Conservation (phyloP, 2,113 vertebrate genomes). For the Myrmecobius fasciatus region DNA sequence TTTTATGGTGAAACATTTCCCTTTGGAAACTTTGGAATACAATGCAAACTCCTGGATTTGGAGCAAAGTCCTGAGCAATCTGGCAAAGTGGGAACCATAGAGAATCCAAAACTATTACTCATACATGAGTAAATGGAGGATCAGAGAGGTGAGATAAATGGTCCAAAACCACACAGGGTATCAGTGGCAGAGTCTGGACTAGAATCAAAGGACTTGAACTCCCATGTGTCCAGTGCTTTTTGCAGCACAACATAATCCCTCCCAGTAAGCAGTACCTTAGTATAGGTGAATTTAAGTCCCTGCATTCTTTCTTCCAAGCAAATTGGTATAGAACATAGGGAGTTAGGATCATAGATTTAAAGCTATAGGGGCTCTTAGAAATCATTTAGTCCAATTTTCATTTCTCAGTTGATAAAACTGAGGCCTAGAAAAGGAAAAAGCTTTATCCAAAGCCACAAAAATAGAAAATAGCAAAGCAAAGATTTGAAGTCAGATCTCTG, state of each 20-base stretch:
- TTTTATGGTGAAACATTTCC: not conserved
- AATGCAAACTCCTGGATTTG: not conserved
- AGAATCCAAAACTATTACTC: not conserved
- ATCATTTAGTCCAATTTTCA: not conserved
- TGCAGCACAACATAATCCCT: not conserved
- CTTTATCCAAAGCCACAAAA: not conserved
- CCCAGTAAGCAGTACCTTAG: not conserved
- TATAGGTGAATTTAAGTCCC: not conserved
- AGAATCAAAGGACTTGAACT: not conserved
- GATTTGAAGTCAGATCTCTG: constrained; percentile 46
- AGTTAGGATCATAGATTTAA: not conserved
- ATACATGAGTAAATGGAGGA: not conserved
- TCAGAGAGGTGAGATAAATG: not conserved
- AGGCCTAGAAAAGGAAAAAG: not conserved
- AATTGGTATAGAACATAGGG: not conserved
- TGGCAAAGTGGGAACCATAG: not conserved
- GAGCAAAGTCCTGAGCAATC: not conserved
- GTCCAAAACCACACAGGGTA: not conserved
- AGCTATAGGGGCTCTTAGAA: not conserved
- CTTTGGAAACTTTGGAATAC: not conserved
- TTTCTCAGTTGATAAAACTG: constrained; percentile 4
- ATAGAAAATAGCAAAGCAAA: constrained; percentile 10
- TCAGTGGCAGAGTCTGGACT: not conserved
- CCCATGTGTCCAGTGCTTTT: not conserved
- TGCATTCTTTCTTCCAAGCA: not conserved